Conservation (phyloP, 1,140 invertebrate species). For the Cherax destructor region DNA sequence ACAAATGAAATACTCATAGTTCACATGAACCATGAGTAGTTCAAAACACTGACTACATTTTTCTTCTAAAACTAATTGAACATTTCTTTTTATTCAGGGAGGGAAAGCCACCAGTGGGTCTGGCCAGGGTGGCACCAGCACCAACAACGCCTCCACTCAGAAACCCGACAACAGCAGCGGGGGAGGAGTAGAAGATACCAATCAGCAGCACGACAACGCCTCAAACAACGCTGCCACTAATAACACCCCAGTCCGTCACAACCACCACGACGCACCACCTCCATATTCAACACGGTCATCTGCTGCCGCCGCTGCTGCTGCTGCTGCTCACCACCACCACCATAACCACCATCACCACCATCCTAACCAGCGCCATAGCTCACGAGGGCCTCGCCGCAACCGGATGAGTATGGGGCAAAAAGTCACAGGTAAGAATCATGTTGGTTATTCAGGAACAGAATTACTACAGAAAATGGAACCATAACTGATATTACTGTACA, state of each 20-base stretch:
- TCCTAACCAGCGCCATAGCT: conserved; percentile 53
- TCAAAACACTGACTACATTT: not conserved
- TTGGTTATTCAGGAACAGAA: not conserved
- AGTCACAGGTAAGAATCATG: conserved; percentile 71
- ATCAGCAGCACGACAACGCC: conserved; percentile 72
- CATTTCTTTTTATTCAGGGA: conserved; percentile 33
- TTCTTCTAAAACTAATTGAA: not conserved
- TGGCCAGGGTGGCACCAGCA: conserved; percentile 40
- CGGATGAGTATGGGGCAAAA: conserved; percentile 73
- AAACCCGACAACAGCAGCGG: conserved; percentile 71
- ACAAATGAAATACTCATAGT: not conserved
- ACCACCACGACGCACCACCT: conserved; percentile 50
- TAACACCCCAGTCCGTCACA: conserved; percentile 69
- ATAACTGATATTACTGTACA: not conserved
- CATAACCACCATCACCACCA: conserved; percentile 61
- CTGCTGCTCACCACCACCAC: conserved; percentile 32
- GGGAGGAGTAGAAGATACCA: conserved; percentile 58
- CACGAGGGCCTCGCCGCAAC: conserved; percentile 72
- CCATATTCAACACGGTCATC: conserved; percentile 61
- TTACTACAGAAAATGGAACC: not conserved
- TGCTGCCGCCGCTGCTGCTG: conserved; percentile 29
- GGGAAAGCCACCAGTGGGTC: conserved; percentile 33
- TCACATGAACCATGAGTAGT: not conserved
- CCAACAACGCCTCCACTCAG: conserved; percentile 47
- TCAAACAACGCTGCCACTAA: conserved; percentile 41